Base-by-base conservation (phyloP, 1,140 invertebrate genomes). In the Nylanderia fulva region DNA sequence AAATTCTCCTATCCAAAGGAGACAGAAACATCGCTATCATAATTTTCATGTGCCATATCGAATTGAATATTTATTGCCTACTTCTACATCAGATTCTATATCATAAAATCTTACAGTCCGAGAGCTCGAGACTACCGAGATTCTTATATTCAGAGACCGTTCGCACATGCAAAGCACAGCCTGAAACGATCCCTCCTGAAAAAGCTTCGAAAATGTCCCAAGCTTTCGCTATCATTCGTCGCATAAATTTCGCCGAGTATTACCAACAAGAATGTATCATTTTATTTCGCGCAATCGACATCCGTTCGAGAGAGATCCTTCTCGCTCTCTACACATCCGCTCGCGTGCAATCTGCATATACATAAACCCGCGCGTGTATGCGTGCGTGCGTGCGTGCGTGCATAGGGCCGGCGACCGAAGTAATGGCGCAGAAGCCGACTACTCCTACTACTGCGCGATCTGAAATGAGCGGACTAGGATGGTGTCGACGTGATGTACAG, bases 401-500 rank as follows among this genome's bases (percentile, higher is more conserved):
- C 27, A 77, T 88, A 86, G 86, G 71, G 42, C 66, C 90, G 76
- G 56, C 85, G 83, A 88, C 88, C 84, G 90, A 91, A 92, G 92
- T 93, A 93, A 93, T 93, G 93, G 92, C 92, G 92, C 92, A 93
- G 92, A 92, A 93, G 93, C 93, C 92, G 33, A 92, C 91, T 93
- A 91, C 92, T 91, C 92, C 92, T 91, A 89, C 92, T 91, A 84
- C 85, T n/a, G n/a, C 83, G 86, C 88, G 84, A 88, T 60, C 85
- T 90, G 90, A 92, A 93, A 93, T 90, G 89, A 92, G 88, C 90
- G 91, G 92, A 92, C 91, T 94, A 94, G 93, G 92, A 94, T 94
- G 92, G 93, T 94, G 93, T 95, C 94, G 92, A 93, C 92, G 93
- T 95, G 94, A 95, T 95, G 94, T 94, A 95, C 94, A 94, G 93